Conservation (phyloP, 2,888 invertebrate species). For the Philereme transversata region DNA sequence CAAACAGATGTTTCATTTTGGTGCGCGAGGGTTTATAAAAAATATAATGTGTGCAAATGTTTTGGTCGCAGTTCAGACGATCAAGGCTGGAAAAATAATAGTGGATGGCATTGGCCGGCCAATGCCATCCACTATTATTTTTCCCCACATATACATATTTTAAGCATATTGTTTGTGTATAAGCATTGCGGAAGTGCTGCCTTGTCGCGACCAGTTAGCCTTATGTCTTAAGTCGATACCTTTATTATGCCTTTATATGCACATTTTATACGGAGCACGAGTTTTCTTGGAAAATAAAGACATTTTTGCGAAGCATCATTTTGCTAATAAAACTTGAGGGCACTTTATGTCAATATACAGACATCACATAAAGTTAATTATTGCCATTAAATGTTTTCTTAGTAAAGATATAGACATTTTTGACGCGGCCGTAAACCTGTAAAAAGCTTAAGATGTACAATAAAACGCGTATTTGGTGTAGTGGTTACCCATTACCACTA, state of each 20-base stretch:
- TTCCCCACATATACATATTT: constrained; percentile 56
- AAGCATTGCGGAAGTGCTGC: constrained; percentile 70
- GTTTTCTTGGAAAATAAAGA: constrained; percentile 42
- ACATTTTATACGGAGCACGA: constrained; percentile 35
- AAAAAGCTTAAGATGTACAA: constrained; percentile 13
- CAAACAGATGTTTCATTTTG: too few relatives aligned
- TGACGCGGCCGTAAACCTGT: neutral
- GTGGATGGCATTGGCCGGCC: constrained; percentile 67
- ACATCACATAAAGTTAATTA: too few relatives aligned
- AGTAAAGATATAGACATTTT: too few relatives aligned
- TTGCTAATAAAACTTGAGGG: too few relatives aligned
- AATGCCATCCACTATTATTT: neutral
- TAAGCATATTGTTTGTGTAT: constrained; percentile 60
- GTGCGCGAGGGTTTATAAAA: neutral
- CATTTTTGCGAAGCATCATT: constrained; percentile 6
- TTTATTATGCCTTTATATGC: constrained; percentile 49
- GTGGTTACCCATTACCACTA: neutral
- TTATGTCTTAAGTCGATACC: constrained; percentile 61
- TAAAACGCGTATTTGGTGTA: constrained; percentile 17
- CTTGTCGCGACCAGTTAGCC: constrained; percentile 65
- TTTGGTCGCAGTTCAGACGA: constrained; percentile 50
- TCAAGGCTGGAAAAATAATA: constrained; percentile 72
- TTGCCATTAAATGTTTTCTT: too few relatives aligned
- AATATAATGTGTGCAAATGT: constrained; percentile 34
- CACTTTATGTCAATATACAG: too few relatives aligned